Evolutionary conservation across 2,888 invertebrate genomes (phyloP), one percentile per base, ranked within the genome.

Genomic region (Achlya flavicornis): DNA sequence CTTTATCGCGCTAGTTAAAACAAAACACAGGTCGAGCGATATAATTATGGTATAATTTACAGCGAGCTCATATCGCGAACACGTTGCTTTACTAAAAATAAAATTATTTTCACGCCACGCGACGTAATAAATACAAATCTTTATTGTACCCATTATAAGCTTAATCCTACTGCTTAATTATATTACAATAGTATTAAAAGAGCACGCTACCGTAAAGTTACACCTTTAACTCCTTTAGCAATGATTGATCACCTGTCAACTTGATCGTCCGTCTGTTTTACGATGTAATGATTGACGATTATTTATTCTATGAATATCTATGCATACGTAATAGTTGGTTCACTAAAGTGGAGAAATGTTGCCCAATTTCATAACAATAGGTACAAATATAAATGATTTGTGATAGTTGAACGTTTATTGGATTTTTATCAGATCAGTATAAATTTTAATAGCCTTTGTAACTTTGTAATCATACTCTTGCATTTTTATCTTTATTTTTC

Each of bases 1-100:
- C 53, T 83, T 83, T 85, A 84, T 83, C 73, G 79, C 70, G 69
- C 78, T 79, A 79, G 80, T 87, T 84, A 88, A 86, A 85, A 79
- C 83, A 81, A 86, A 88, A 87, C 86, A 81, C 77, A 72, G 76
- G 76, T 80, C 81, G 76, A 73, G 79, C 82, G 80, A 83, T 85
- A 88, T 88, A 91, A 91, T 90, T 88, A 90, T 82, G 80, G 80
- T 83, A 82, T 88, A 91, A 92, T 91, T 92, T 91, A 92, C 84
- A 74, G 72, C 81, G 67, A 71, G 67, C 81, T 77, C 81, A 75
- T 91, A 90, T 92, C 90, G 87, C 85, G 77, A 88, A 91, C 91
- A 90, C 78, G 85, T 81, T 87, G 90, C 86, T 89, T 83, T 83
- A 89, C 84, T 85, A 83, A 87, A 53, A 90, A 88, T 85, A 75